phyloP scores from a whole-genome alignment of 1,140 invertebrate species.

The Sarcophaga peregrina region DNA sequence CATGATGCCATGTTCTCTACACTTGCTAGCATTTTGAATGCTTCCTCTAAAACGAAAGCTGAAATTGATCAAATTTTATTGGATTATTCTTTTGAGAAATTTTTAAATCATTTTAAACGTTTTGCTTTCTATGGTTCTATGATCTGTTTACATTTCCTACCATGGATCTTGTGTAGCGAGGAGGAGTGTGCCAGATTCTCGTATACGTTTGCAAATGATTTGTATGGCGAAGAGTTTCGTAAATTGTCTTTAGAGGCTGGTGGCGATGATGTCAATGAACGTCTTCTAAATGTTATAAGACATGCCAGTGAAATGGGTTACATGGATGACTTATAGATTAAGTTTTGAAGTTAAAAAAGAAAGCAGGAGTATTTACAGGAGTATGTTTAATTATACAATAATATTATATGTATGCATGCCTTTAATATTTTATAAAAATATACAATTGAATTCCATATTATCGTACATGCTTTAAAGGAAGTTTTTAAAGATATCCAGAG shows the following conservation, averaged over 20 bases:
- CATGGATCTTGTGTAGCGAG: conserved; percentile 56
- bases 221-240: conserved; percentile 54
- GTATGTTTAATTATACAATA: too few relatives aligned
- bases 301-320: conserved; percentile 60
- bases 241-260: conserved; percentile 54
- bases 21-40: conserved; percentile 26
- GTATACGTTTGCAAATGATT: conserved; percentile 56
- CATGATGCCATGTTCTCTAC: conserved; percentile 43
- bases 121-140: conserved; percentile 61
- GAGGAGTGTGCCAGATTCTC: conserved; percentile 54
- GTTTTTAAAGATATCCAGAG: too few relatives aligned
- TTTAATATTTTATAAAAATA: too few relatives aligned
- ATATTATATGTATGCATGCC: too few relatives aligned
- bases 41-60: not conserved
- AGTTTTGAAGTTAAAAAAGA: too few relatives aligned
- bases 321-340: conserved; percentile 49
- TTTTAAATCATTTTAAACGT: conserved; percentile 55
- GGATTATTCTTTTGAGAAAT: conserved; percentile 51
- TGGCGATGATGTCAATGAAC: conserved; percentile 56
- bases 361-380: too few relatives aligned
- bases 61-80: conserved; percentile 26
- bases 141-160: conserved; percentile 61
- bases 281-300: conserved; percentile 52
- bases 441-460: too few relatives aligned
- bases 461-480: too few relatives aligned